Evolutionary conservation across 1,140 invertebrate species (phyloP).

Genomic region (Magallana ariakensis): DNA sequence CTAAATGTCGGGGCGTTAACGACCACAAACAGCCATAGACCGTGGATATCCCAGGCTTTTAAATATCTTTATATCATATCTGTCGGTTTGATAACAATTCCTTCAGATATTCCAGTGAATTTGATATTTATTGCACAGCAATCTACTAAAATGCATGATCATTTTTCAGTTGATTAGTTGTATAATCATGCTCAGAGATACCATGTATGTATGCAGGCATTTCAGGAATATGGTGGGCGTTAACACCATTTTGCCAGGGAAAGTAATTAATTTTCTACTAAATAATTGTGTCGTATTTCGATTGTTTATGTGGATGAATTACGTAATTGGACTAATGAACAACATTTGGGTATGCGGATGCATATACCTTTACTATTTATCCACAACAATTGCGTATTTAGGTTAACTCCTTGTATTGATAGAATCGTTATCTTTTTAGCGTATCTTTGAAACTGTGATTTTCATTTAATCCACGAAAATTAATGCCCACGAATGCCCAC

Average conservation of each 20-base stretch:
- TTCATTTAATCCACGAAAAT: too few species aligned
- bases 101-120: slow-evolving; percentile 4
- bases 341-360: too few species aligned
- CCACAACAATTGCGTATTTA: too few species aligned
- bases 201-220: not conserved
- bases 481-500: too few species aligned
- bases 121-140: slow-evolving; percentile 23
- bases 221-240: not conserved
- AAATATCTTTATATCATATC: not conserved
- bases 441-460: too few species aligned
- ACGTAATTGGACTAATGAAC: too few species aligned
- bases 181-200: not conserved
- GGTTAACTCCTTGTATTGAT: too few species aligned
- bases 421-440: too few species aligned
- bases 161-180: slow-evolving; percentile 34
- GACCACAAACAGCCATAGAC: not conserved
- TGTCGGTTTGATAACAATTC: not conserved
- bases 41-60: not conserved
- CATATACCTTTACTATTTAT: too few species aligned
- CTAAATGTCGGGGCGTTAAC: not conserved
- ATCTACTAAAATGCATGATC: slow-evolving; percentile 23
- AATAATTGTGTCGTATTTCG: too few species aligned
- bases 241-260: slow-evolving; percentile 11
- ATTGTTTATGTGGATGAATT: too few species aligned
- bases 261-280: not conserved